Percentiles rank a stretch among this genome's conserved stretches.
These are phyloP conservation scores for Hemibagrus guttatus DNA, from an alignment of 2,797 vertebrate species.

Conservation along the genomic window DNA sequence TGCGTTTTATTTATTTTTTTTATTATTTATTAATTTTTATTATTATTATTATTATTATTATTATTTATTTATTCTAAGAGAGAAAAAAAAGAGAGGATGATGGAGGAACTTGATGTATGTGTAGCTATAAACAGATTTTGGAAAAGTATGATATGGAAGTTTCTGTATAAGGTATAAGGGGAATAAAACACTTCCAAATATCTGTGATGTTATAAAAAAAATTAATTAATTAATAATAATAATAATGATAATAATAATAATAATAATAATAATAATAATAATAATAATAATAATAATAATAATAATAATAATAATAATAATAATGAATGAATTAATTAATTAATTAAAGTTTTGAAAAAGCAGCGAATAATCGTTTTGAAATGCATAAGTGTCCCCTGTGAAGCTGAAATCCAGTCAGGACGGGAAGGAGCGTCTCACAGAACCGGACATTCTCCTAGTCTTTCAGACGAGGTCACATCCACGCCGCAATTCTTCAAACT, in stretches of 20 bases:
- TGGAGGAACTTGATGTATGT: neutral
- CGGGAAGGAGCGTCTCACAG: conserved; percentile 52
- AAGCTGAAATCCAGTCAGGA: neutral
- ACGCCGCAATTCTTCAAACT: conserved; percentile 66
- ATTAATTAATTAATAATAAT: too few species aligned
- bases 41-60: neutral
- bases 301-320: too few species aligned
- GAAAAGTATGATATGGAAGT: neutral
- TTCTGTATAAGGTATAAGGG: too few species aligned
- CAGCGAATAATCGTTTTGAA: neutral
- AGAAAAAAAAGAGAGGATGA: neutral
- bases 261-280: too few species aligned
- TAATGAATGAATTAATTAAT: too few species aligned
- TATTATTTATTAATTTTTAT: too few species aligned
- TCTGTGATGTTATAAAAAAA: neutral
- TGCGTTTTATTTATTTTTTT: neutral
- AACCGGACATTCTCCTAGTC: conserved; percentile 38
- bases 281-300: too few species aligned
- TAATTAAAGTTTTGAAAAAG: neutral
- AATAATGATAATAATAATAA: too few species aligned
- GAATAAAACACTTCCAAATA: neutral
- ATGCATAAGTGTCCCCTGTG: too few species aligned
- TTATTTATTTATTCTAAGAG: neutral
- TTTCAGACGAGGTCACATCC: conserved; percentile 63
- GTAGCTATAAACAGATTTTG: neutral